Base-by-base conservation (phyloP, 2,113 vertebrate genomes). In the Struthidea cinerea region DNA sequence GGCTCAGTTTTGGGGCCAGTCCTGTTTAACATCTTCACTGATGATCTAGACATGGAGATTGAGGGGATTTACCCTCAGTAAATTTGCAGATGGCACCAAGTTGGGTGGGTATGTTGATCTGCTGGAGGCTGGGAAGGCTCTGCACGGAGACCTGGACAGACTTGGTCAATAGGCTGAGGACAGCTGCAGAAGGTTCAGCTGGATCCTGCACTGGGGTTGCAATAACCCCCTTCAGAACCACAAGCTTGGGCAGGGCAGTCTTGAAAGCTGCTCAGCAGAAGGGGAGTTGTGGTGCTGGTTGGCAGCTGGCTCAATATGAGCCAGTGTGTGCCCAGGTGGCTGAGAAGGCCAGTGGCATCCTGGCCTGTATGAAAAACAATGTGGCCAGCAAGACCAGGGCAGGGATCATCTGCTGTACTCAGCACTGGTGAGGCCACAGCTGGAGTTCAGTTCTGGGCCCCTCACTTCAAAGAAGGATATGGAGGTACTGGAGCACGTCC, bases 321-420 rank as follows among this genome's bases (percentile, higher is more conserved):
- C 13, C n/a, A 17, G 8, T 20, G 10, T 32, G 13, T 75, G 12
- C 33, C 35, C 67, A 30, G 35, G n/a, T 30, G 26, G 35, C 47
- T 47, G 16, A 52, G 27, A 37, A 30, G 47, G 67, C 13, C 13
- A 22, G 8, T 50, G n/a, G 5, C 19, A 37, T 70, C 35, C 4
- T 52, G 47, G 26, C 47, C 26, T 39, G 5, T 52, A 30, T 16
- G 18, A 50, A 30, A 20, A 39, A 27, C n/a, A 22, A 6, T 52
- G n/a, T 70, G 27, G n/a, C 47, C n/a, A 70, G 27, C n/a, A 69
- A 19, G 27, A 69, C 26, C 13, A 28, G 26, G 47, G 26, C 9
- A 22, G n/a, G 22, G 19, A 16, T 61, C 2, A 0, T 53, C 15
- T 3, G 3, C 15, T 39, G 15, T 28, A 7, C n/a, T 61, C n/a